These are phyloP conservation scores for Babyrousa celebensis DNA, from an alignment of 2,797 vertebrate genomes.

Conservation along the genomic window DNA sequence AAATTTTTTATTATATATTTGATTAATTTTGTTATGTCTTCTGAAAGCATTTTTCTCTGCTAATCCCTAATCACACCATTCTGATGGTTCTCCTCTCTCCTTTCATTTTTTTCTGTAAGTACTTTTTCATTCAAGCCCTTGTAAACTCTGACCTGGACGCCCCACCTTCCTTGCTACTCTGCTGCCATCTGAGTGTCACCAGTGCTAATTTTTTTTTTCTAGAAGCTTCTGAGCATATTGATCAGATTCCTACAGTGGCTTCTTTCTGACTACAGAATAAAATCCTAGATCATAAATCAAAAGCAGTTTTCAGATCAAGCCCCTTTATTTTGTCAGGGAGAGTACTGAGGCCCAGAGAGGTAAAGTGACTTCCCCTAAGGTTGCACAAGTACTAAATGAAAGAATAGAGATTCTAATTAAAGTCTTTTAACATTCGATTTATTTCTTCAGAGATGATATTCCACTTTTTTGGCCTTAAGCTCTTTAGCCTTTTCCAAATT, in stretches of 20 bases:
- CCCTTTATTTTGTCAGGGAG: not conserved
- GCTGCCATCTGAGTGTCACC: not conserved
- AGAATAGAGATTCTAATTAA: constrained; percentile 30
- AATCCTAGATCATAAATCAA: not conserved
- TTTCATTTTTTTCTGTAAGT: not conserved
- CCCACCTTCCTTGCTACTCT: not conserved
- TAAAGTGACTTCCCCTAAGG: not conserved
- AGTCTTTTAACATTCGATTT: not conserved
- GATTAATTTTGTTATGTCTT: not conserved
- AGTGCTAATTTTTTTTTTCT: constrained; percentile 1
- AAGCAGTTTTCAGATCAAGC: not conserved
- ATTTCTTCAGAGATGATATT: constrained; percentile 5
- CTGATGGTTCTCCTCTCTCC: not conserved
- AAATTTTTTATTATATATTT: not conserved
- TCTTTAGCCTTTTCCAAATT: constrained; percentile 38
- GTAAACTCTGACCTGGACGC: not conserved
- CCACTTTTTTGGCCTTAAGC: not conserved
- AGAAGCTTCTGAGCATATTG: not conserved
- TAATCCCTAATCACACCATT: not conserved
- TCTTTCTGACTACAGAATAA: constrained; percentile 36
- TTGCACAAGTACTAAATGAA: not conserved
- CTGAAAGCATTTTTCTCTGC: not conserved
- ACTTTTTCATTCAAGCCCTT: not conserved
- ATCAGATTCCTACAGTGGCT: not conserved
- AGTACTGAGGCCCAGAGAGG: not conserved